phyloP scores from a whole-genome alignment of 23 tunicate genomes.

The Diplosoma virens region DNA sequence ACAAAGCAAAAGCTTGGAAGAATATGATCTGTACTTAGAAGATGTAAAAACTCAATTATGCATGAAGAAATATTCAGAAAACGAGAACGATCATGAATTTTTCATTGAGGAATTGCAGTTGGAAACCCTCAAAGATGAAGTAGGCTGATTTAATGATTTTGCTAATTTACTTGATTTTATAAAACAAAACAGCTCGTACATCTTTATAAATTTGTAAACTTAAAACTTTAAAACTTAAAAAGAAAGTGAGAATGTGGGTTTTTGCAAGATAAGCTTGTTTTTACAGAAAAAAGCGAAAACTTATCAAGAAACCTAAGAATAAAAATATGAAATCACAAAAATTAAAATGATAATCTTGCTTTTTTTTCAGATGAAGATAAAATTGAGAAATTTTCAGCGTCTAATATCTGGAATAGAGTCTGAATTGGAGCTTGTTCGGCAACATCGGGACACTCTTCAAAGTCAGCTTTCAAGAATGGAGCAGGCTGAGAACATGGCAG shows the following conservation, averaged over 20 bases:
- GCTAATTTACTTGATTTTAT: not conserved
- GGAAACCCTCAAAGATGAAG: constrained; percentile 82
- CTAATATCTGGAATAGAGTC: constrained; percentile 59
- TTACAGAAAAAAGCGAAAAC: no score
- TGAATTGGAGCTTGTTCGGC: constrained; percentile 74
- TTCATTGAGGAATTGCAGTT: constrained; percentile 73
- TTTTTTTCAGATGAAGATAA: constrained; percentile 59
- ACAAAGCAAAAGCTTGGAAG: constrained; percentile 74
- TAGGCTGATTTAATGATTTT: not conserved
- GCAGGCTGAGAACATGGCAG: constrained; percentile 74
- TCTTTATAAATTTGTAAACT: no score
- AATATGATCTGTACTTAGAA: constrained; percentile 77
- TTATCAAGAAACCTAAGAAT: no score
- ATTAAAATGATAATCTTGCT: no score
- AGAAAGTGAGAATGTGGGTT: no score
- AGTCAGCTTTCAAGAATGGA: constrained; percentile 77
- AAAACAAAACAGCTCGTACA: no score
- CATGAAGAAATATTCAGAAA: constrained; percentile 40
- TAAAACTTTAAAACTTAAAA: no score
- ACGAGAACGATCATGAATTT: constrained; percentile 49
- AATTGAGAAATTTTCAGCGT: constrained; percentile 64
- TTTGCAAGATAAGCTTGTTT: no score
- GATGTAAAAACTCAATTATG: constrained; percentile 58
- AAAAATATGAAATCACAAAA: no score
- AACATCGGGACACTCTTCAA: constrained; percentile 70